Conservation (phyloP, 1,140 invertebrate genomes). For the Pinna nobilis region DNA sequence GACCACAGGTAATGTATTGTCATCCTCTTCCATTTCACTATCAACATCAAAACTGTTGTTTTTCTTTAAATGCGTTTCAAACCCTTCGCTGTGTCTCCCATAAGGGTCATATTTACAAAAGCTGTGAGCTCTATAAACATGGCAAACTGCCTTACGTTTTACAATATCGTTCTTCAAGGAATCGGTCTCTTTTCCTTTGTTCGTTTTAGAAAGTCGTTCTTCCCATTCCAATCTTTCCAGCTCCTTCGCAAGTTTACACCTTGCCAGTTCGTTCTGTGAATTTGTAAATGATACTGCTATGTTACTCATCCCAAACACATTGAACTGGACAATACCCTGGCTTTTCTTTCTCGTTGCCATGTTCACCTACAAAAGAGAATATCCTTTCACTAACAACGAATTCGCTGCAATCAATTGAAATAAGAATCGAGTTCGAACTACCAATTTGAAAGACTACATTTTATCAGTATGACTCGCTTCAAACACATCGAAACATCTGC, state of each 20-base stretch:
- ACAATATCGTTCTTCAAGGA: constrained; percentile 3
- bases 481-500: no score
- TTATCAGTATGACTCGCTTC: no score
- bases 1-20: not conserved
- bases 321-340: no score
- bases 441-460: no score
- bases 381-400: no score
- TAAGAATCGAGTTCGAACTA: no score
- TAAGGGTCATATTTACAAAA: constrained; percentile 28
- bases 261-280: constrained; percentile 1
- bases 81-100: not conserved
- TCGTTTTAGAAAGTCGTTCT: not conserved
- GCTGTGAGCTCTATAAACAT: constrained; percentile 16
- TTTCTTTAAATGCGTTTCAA: not conserved
- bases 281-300: constrained; percentile 9
- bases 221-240: constrained; percentile 14
- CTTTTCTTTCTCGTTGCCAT: no score
- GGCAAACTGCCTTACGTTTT: constrained; percentile 4
- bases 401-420: no score
- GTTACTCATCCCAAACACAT: constrained; percentile 9
- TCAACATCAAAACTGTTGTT: not conserved
- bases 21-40: not conserved
- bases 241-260: not conserved
- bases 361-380: no score
- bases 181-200: constrained; percentile 11